Conservation (phyloP, 2,888 invertebrate species). For the Silvanus unidentatus region DNA sequence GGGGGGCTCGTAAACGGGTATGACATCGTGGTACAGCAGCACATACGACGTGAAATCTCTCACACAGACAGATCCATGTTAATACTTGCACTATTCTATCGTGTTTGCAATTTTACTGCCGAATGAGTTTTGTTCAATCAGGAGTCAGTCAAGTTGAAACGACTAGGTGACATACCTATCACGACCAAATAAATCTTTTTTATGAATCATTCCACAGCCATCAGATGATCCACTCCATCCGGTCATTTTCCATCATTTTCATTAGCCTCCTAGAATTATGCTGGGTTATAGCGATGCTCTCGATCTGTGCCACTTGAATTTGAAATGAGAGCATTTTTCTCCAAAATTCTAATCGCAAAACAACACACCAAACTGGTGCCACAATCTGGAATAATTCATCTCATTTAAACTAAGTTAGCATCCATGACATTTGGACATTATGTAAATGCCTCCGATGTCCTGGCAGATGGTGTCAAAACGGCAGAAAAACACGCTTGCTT, state of each 20-base stretch:
- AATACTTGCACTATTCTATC: slow-evolving; percentile 1
- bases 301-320: too few species aligned
- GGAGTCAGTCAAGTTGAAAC: slow-evolving; percentile 28
- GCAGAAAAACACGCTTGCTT: slow-evolving; percentile 27
- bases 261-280: too few species aligned
- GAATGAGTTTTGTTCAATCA: slow-evolving; percentile 32
- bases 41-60: too few species aligned
- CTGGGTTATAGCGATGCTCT: too few species aligned
- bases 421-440: slow-evolving; percentile 40
- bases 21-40: too few species aligned
- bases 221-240: too few species aligned
- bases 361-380: too few species aligned
- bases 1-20: too few species aligned
- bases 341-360: too few species aligned
- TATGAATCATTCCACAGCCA: neutral
- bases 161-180: slow-evolving; percentile 22
- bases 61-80: too few species aligned
- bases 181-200: slow-evolving; percentile 3
- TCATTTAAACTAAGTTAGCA: slow-evolving; percentile 30
- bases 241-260: too few species aligned
- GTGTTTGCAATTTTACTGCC: slow-evolving; percentile 29
- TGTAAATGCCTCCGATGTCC: slow-evolving; percentile 32
- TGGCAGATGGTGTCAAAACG: slow-evolving; percentile 33
- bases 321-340: too few species aligned
- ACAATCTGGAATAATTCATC: slow-evolving; percentile 30